Evolutionary conservation across 2,888 invertebrate species (phyloP).

Genomic region (Melolontha melolontha): DNA sequence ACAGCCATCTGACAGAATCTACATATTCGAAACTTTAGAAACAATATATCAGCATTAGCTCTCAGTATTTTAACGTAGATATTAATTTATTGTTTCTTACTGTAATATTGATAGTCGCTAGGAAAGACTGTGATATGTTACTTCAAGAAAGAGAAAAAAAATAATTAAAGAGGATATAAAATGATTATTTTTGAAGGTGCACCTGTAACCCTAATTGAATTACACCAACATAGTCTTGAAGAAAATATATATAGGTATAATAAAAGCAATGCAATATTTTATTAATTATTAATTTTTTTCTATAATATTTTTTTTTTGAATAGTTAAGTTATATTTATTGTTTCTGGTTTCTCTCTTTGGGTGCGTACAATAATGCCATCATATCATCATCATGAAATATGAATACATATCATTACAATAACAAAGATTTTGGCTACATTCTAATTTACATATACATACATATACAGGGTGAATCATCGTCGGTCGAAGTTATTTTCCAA

Average conservation of each 20-base stretch:
- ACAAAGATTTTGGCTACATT: constrained; percentile 59
- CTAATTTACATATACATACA: constrained; percentile 44
- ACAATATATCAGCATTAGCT: constrained; percentile 17
- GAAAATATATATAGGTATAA: too few species aligned
- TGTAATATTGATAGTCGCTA: not conserved
- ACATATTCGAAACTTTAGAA: constrained; percentile 4
- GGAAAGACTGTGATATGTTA: too few species aligned
- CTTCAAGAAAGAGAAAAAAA: too few species aligned
- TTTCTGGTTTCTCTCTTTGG: constrained; percentile 31
- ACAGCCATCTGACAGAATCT: constrained; percentile 7
- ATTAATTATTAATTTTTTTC: too few species aligned
- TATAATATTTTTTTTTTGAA: constrained; percentile 14
- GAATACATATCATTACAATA: constrained; percentile 52
- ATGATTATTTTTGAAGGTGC: too few species aligned
- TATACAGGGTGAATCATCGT: constrained; percentile 49
- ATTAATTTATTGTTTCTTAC: not conserved
- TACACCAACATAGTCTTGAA: too few species aligned
- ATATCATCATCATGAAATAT: constrained; percentile 33
- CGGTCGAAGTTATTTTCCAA: constrained; percentile 8
- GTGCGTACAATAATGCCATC: constrained; percentile 21
- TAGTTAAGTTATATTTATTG: constrained; percentile 22
- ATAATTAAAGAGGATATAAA: too few species aligned
- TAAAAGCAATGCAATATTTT: too few species aligned
- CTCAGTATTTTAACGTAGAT: not conserved
- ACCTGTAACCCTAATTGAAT: too few species aligned